Evolutionary conservation across 2,113 vertebrate species (phyloP), one percentile per base, ranked within the genome.

Genomic region (Dromiciops gliroides): DNA sequence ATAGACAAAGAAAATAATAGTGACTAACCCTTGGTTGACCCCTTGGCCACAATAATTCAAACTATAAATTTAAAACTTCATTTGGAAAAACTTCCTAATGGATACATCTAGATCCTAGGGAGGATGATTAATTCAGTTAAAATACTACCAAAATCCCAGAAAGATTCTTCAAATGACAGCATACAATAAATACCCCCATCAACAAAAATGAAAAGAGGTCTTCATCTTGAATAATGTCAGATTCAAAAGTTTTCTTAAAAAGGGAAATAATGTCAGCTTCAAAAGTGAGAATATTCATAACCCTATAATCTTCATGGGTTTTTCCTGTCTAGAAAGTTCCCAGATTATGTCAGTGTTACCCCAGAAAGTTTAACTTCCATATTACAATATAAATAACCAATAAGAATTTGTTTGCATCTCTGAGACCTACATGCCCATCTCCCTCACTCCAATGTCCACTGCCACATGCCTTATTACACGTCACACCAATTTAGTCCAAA

Each of bases 281-380:
- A 26, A 22, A 12, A n/a, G 26, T 51, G n/a, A n/a, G n/a, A n/a
- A n/a, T n/a, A n/a, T n/a, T n/a, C n/a, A n/a, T 23, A 90, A 60
- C 0, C 16, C 75, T 75, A 2, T 0, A 44, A 51, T 49, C 23
- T 48, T 28, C 44, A 31, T n/a, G 67, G 23, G 44, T 75, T 4
- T 90, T 50, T 52, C 48, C 89, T 8, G 31, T 2, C 91, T 9
- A 67, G 93, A 67, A 75, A 25, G 67, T 91, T 95, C 94, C 90
- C 92, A 51, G 90, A 44, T 92, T 92, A 56, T 0, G 8, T 37
- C 50, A 2, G 1, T 2, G 56, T 96, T 94, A 7, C 91, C 53
- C 53, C 51, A 92, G 96, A 95, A 94, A 94, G 89, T 50, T 48
- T 4, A 50, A 51, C 50, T 12, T 37, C n/a, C 26, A 23, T 48